Base-by-base conservation (phyloP, 2,113 vertebrate genomes). In the Vidua macroura region DNA sequence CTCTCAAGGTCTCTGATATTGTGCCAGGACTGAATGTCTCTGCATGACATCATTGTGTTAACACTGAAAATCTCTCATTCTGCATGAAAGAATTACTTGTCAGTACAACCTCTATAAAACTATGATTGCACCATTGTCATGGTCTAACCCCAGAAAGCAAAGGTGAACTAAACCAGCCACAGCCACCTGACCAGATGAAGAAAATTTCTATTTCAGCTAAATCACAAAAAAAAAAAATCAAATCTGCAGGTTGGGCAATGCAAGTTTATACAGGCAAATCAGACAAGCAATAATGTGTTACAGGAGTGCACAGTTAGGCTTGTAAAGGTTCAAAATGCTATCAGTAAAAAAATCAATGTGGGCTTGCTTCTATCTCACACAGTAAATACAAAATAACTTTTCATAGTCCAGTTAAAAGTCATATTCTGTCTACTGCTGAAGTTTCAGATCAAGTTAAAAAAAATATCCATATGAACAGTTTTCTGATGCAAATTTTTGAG, bases 261-360 rank as follows among this genome's bases (percentile, higher is more conserved):
- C 1, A 60, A n/a, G 19, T 77, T 89, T 51, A 58, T 31, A 46
- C 10, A 53, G 41, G 11, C 2, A 56, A 37, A 77, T 80, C 37
- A 33, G 14, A 33, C 2, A 37, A 77, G 13, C 15, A 64, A 33
- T 27, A 27, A 35, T 5, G 2, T 56, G 6, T 20, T 58, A 31
- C 15, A 56, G 14, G 4, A 15, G 13, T 18, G 33, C 17, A 28
- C 1, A 1, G 7, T 5, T 49, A 41, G 2, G 1, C 15, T 67
- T 46, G 16, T 53, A 35, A 75, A 39, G 17, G 5, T 52, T 62
- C 14, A 64, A 75, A 62, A 55, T 52, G 6, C 19, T 39, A 31
- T 52, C 10, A 49, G 11, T 28, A 11, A 51, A 89, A 77, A 70
- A 73, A 67, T 10, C 20, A 62, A 0, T 25, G 31, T 6, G 5